Evolutionary conservation across 2,797 vertebrate species (phyloP).

Genomic region (Rhabdophis nuchalis): DNA sequence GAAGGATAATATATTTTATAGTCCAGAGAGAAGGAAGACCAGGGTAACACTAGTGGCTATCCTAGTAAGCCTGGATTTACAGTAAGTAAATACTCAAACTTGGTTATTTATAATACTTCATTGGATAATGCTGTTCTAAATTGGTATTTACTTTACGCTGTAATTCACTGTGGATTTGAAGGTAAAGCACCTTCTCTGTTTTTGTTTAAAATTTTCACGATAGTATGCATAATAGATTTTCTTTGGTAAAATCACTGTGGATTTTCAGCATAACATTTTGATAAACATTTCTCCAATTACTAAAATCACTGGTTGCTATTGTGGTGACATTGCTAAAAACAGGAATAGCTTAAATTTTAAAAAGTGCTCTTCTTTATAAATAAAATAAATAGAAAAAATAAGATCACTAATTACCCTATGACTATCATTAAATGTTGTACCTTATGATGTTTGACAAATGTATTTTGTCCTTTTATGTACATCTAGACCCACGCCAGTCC

Average conservation of each 20-base stretch:
- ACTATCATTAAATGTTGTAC: too few species aligned
- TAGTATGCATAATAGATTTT: not conserved
- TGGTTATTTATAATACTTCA: not conserved
- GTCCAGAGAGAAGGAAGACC: not conserved
- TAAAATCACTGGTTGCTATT: not conserved
- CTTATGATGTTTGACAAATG: too few species aligned
- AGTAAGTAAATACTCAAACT: not conserved
- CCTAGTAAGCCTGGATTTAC: not conserved
- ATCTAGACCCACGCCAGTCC: too few species aligned
- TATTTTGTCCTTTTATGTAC: too few species aligned
- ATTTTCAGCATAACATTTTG: not conserved
- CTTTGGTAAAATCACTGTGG: not conserved
- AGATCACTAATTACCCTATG: not conserved
- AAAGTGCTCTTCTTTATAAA: fast-evolving
- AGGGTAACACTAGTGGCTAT: not conserved
- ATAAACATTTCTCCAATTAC: not conserved
- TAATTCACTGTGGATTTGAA: not conserved
- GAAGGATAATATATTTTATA: not conserved
- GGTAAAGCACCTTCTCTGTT: not conserved
- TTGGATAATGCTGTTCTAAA: not conserved
- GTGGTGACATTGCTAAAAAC: slow-evolving; percentile 10
- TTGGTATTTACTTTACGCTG: not conserved
- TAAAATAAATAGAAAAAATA: not conserved
- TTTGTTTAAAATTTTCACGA: not conserved
- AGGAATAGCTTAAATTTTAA: not conserved